Base-by-base conservation (phyloP, 2,113 vertebrate species). In the Dendropsophus ebraccatus region DNA sequence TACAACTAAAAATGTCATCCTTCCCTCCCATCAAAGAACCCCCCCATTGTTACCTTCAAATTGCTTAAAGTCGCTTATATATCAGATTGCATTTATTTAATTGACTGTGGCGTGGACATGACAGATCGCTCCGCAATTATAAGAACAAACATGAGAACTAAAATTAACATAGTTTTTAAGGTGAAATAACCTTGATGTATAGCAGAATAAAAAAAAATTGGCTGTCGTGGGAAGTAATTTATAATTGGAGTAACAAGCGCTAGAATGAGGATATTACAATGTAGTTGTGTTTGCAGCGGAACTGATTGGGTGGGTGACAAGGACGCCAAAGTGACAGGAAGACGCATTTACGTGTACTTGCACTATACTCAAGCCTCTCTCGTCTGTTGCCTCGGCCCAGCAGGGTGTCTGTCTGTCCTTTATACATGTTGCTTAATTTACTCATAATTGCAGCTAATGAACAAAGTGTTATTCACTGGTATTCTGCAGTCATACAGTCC, bases 391-490 rank as follows among this genome's bases (percentile, higher is more conserved):
- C 72, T 41, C 37, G 21, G 45, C 47, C 47, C n/a, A 30, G 45
- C 73, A 30, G 17, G 73, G 37, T 30, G 23, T 17, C 50, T 81
- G 16, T 69, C 65, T 35, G 30, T 69, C 65, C 37, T 67, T 21
- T 81, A n/a, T 47, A 67, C 45, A 81, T 69, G 41, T 11, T 81
- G 12, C 41, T 67, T 81, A 67, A 32, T 79, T 81, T 47, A 25
- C 8, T 3, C 8, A 49, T 81, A 67, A 81, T 47, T 69, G 41
- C 41, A 50, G 35, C 25, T 81, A 81, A 81, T 49, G 41, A 62
- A 4, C 16, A 25, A 49, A 81, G 25, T 81, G 58, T 30, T 41
- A 41, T 81, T 82, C 23, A 19, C 41, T 52, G 6, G 67, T 50
- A 41, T 8, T 6, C 6, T 3, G 5, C 79, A 28, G 30, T 50